phyloP scores from a whole-genome alignment of 1,140 invertebrate species.

The Pollicipes pollicipes region DNA sequence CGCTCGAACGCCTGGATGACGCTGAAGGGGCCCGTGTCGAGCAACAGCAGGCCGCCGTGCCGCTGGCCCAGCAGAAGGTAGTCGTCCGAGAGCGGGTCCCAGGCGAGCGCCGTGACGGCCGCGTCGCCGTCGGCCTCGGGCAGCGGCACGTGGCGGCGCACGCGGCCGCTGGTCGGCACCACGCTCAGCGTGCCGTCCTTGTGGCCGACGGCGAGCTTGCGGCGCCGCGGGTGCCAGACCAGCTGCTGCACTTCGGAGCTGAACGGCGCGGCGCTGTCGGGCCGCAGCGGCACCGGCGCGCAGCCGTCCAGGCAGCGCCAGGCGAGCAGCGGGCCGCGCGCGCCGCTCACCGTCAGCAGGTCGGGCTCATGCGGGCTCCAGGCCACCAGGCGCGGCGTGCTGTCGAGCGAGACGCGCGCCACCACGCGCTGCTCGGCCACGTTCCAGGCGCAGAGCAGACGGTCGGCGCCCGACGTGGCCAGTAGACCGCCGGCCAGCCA shows the following conservation, averaged over 20 bases:
- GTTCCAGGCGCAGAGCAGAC: constrained; percentile 26
- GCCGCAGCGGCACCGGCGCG: neutral
- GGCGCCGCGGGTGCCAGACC: neutral
- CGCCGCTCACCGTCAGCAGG: neutral
- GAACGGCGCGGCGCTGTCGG: neutral
- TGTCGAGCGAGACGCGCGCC: constrained; percentile 20
- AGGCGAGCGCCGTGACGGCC: constrained; percentile 25
- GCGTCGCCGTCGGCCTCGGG: neutral
- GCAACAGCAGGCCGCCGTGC: constrained; percentile 23
- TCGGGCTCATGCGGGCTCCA: constrained; percentile 19
- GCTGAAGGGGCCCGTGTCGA: constrained; percentile 25
- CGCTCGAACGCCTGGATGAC: constrained; percentile 15
- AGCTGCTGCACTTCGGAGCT: neutral
- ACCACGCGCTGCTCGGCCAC: constrained; percentile 23
- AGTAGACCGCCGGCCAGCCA: constrained; percentile 21
- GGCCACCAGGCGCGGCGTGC: constrained; percentile 21
- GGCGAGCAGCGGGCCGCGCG: neutral
- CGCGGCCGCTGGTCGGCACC: neutral
- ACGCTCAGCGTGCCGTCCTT: neutral
- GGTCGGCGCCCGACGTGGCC: constrained; percentile 25
- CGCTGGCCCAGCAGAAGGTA: constrained; percentile 28
- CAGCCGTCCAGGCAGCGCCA: neutral
- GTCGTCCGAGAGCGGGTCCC: constrained; percentile 31
- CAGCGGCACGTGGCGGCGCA: neutral
- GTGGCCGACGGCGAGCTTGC: neutral